These are phyloP conservation scores for Hyppa rectilinea DNA, from an alignment of 2,888 invertebrate genomes.

Conservation along the genomic window DNA sequence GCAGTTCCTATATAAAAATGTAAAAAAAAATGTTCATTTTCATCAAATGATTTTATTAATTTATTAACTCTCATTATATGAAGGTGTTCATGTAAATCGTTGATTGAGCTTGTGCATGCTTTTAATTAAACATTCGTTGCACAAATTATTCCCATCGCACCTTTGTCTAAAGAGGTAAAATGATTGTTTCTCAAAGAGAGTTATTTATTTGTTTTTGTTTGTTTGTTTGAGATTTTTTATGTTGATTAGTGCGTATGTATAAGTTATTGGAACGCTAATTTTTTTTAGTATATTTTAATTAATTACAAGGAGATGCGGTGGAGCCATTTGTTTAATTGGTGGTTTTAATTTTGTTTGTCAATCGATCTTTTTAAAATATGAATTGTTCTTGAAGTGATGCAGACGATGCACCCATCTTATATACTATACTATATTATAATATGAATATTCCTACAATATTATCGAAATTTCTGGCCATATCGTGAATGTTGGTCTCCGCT, in stretches of 20 bases:
- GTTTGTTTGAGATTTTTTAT: conserved; percentile 69
- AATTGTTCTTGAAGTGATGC: conserved; percentile 5
- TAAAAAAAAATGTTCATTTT: conserved; percentile 69
- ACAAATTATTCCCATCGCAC: conserved; percentile 66
- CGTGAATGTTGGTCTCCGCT: conserved; percentile 39
- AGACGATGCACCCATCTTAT: conserved; percentile 21
- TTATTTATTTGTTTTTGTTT: conserved; percentile 70
- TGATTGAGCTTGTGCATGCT: conserved; percentile 72
- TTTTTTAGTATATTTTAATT: conserved; percentile 49
- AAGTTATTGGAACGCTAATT: conserved; percentile 62
- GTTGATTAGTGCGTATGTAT: conserved; percentile 67
- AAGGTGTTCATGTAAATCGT: conserved; percentile 64
- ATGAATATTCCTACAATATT: conserved; percentile 8
- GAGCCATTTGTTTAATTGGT: conserved; percentile 43
- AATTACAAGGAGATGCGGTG: conserved; percentile 49
- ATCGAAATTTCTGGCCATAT: conserved; percentile 15
- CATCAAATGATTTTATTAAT: conserved; percentile 53
- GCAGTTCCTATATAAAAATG: conserved; percentile 81
- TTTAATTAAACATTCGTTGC: conserved; percentile 65
- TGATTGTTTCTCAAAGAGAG: conserved; percentile 64
- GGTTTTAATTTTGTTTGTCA: conserved; percentile 24
- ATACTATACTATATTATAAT: conserved; percentile 11
- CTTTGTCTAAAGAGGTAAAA: conserved; percentile 66
- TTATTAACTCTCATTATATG: conserved; percentile 59
- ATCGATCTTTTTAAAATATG: conserved; percentile 8